Percentiles rank a stretch among this genome's conserved stretches.
Evolutionary conservation across 2,888 invertebrate genomes (phyloP).

Genomic region (Siphlonurus alternatus): DNA sequence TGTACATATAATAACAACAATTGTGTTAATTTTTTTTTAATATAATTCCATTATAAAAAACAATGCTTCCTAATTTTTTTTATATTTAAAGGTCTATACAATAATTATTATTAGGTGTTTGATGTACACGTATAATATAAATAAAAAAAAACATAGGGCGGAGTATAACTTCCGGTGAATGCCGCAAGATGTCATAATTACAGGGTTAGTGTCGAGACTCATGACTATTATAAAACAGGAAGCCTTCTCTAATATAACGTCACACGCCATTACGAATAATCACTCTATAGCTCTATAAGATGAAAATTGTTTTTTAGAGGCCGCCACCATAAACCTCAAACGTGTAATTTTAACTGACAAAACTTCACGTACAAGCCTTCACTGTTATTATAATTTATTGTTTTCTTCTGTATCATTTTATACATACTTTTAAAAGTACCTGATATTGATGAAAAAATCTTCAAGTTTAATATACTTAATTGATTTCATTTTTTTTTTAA

Average conservation of each 20-base stretch:
- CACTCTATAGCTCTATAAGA: no score
- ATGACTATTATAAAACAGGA: no score
- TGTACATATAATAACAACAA: no score
- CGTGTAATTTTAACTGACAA: neutral
- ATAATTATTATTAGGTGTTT: neutral
- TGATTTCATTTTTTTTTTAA: no score
- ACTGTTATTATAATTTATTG: neutral
- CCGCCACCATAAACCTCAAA: neutral
- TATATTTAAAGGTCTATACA: neutral
- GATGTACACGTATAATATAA: neutral
- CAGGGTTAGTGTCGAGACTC: neutral
- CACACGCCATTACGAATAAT: neutral
- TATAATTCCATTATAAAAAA: neutral
- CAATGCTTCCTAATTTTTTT: no score
- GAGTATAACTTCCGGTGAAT: neutral
- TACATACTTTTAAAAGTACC: no score
- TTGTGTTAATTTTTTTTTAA: neutral
- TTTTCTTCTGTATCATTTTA: no score
- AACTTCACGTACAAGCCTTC: neutral
- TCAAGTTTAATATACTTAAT: no score
- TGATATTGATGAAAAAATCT: no score
- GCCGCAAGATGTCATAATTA: neutral
- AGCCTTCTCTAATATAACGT: neutral
- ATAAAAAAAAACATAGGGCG: neutral
- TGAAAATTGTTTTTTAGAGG: no score